These are phyloP conservation scores for Himalopsyche anomala DNA, from an alignment of 2,888 invertebrate species.

Conservation along the genomic window DNA sequence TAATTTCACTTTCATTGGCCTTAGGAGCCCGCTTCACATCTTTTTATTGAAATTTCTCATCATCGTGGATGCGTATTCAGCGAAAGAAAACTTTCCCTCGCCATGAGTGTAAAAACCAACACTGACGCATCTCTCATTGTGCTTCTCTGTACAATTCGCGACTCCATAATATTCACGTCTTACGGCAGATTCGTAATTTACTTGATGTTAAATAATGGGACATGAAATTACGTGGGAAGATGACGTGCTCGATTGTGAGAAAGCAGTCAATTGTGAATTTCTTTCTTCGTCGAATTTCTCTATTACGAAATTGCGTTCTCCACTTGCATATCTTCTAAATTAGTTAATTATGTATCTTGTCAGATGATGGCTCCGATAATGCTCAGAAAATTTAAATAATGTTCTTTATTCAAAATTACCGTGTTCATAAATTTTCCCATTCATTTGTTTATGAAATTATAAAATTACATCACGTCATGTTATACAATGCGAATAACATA, in stretches of 20 bases:
- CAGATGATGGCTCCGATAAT: conserved; percentile 23
- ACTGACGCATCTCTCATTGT: conserved; percentile 39
- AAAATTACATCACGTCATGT: neutral
- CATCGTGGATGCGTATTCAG: conserved; percentile 16
- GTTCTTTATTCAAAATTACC: conserved; percentile 26
- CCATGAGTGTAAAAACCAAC: conserved; percentile 33
- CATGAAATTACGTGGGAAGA: conserved; percentile 42
- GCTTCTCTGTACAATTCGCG: conserved; percentile 20
- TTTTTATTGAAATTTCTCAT: conserved; percentile 41
- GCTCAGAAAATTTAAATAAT: conserved; percentile 33
- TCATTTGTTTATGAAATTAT: neutral
- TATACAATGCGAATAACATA: neutral
- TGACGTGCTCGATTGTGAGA: conserved; percentile 45
- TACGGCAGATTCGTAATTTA: conserved; percentile 48
- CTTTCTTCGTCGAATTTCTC: conserved; percentile 45
- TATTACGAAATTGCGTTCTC: conserved; percentile 44
- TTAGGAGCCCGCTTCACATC: neutral
- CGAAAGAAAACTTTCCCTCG: conserved; percentile 46
- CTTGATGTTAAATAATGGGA: conserved; percentile 44
- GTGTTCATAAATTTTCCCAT: conserved; percentile 13
- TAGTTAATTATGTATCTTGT: conserved; percentile 27
- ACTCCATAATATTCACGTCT: conserved; percentile 44
- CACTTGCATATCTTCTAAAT: conserved; percentile 18
- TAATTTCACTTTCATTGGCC: conserved; percentile 44
- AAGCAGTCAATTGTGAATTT: conserved; percentile 45